phyloP scores from a whole-genome alignment of 2,888 invertebrate species.

The Rambutsinella grinnellia region DNA sequence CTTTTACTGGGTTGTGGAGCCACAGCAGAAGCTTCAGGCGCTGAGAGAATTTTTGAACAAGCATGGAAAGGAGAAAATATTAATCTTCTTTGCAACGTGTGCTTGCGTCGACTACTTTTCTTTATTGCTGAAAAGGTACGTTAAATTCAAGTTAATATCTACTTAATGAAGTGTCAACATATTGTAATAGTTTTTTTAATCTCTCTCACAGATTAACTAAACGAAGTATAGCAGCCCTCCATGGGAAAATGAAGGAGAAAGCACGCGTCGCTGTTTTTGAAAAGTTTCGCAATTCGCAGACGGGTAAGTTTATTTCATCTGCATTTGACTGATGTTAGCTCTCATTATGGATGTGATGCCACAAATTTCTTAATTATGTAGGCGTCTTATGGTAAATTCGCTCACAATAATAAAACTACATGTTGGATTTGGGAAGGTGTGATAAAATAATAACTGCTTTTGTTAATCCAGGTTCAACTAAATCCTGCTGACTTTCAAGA shows the following conservation, averaged over 20 bases:
- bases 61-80: constrained; percentile 76
- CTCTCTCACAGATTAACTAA: constrained; percentile 33
- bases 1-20: constrained; percentile 83
- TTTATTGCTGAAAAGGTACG: constrained; percentile 74
- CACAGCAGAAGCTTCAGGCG: constrained; percentile 85
- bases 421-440: too few relatives aligned
- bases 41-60: constrained; percentile 83
- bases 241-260: constrained; percentile 96
- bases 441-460: too few relatives aligned
- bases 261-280: constrained; percentile 82
- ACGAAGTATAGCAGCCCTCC: constrained; percentile 76
- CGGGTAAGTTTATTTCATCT: constrained; percentile 73
- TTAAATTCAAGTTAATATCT: background rate
- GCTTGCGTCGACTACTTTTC: constrained; percentile 96
- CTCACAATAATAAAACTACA: too few relatives aligned
- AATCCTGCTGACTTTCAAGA: constrained; percentile 14
- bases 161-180: background rate
- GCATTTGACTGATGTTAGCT: too few relatives aligned
- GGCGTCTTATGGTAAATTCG: too few relatives aligned
- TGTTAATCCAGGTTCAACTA: constrained; percentile 13
- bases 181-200: too few relatives aligned
- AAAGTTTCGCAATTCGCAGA: constrained; percentile 80
- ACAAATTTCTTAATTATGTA: constrained; percentile 15
- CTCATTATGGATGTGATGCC: constrained; percentile 98
- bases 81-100: constrained; percentile 95